Evolutionary conservation across 1,140 invertebrate species (phyloP).

Genomic region (Ceratina calcarata): DNA sequence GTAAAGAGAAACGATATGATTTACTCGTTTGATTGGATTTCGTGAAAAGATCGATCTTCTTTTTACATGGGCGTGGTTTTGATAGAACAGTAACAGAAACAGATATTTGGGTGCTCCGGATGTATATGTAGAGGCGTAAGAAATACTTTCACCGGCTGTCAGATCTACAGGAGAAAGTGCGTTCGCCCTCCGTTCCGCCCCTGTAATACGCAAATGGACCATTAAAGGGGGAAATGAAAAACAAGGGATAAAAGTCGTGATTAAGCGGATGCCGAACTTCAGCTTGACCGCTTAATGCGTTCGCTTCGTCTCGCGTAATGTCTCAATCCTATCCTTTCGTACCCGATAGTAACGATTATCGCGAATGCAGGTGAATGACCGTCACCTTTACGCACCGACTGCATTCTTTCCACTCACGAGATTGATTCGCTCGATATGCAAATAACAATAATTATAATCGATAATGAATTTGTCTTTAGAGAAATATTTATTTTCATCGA

Average conservation of each 20-base stretch:
- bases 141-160: conserved; percentile 65
- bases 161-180: conserved; percentile 55
- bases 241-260: neutral
- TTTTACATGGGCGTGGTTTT: conserved; percentile 27
- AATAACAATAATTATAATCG: neutral
- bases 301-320: neutral
- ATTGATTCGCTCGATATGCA: neutral
- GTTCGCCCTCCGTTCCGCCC: conserved; percentile 51
- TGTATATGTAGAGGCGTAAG: conserved; percentile 39
- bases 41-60: conserved; percentile 23
- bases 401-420: neutral
- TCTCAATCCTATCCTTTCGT: neutral
- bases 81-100: conserved; percentile 24
- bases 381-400: neutral
- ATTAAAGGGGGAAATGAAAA: conserved; percentile 24
- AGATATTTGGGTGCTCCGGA: conserved; percentile 44
- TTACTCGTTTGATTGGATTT: neutral
- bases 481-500: neutral
- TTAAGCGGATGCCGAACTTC: neutral
- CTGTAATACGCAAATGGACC: conserved; percentile 45
- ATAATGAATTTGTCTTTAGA: neutral
- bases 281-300: neutral
- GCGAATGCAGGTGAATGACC: conserved; percentile 9
- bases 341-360: neutral
- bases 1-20: no score